Conservation (phyloP, 2,797 vertebrate species). For the Hydrophis major region DNA sequence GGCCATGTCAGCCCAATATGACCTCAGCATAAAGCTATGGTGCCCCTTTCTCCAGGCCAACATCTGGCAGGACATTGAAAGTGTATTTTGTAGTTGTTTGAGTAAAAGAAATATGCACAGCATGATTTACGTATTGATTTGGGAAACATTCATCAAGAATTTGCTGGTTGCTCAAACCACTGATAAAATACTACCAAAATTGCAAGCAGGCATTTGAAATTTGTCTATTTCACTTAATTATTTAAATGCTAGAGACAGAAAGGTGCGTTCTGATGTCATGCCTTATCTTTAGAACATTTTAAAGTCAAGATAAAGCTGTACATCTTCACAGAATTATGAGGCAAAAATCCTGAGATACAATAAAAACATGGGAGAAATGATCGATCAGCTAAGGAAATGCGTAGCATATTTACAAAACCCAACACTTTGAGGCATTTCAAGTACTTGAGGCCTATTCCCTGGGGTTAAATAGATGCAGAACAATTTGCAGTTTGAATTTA, state of each 20-base stretch:
- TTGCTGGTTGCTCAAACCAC: slow-evolving; percentile 58
- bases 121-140: slow-evolving; percentile 19
- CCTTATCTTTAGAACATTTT: slow-evolving; percentile 36
- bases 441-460: background rate
- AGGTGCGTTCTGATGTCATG: slow-evolving; percentile 46
- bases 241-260: slow-evolving; percentile 23
- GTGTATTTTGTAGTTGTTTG: slow-evolving; percentile 57
- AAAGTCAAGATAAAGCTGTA: slow-evolving; percentile 20
- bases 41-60: slow-evolving; percentile 71
- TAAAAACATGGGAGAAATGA: slow-evolving; percentile 26
- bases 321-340: slow-evolving; percentile 35
- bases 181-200: slow-evolving; percentile 16
- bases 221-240: background rate
- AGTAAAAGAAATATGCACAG: background rate
- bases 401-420: background rate
- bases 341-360: background rate
- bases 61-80: slow-evolving; percentile 63
- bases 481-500: background rate
- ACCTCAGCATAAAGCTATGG: slow-evolving; percentile 71
- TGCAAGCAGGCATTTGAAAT: slow-evolving; percentile 46
- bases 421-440: slow-evolving; percentile 16
- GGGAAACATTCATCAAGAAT: slow-evolving; percentile 43
- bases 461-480: background rate
- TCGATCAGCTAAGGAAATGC: background rate
- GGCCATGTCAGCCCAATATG: slow-evolving; percentile 76